These are phyloP conservation scores for Ancistrus triradiatus DNA, from an alignment of 2,113 vertebrate genomes.

Conservation along the genomic window DNA sequence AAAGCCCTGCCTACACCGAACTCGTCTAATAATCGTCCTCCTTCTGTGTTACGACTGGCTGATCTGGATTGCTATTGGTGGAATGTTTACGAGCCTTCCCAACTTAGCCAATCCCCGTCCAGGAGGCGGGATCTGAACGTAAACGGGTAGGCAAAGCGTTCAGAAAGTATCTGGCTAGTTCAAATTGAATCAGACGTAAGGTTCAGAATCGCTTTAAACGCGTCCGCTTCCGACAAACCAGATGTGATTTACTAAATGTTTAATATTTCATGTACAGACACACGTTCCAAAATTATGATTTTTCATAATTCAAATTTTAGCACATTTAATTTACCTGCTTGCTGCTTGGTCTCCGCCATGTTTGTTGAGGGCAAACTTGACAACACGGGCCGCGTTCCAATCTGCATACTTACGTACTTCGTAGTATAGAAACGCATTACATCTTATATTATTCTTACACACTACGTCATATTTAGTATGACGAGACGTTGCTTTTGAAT, in stretches of 20 bases:
- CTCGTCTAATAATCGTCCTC: too few species aligned
- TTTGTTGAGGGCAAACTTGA: constrained; percentile 51
- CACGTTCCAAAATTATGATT: background rate
- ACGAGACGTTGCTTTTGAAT: too few species aligned
- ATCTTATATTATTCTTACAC: too few species aligned
- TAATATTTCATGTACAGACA: background rate
- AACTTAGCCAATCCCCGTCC: background rate
- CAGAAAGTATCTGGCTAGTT: background rate
- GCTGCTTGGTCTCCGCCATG: constrained; percentile 78
- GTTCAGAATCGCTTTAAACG: background rate
- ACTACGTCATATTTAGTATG: too few species aligned
- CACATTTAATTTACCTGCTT: constrained; percentile 43
- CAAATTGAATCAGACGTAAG: background rate
- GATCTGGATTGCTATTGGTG: background rate
- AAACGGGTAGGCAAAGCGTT: background rate
- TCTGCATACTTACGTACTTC: background rate
- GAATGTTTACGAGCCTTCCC: background rate
- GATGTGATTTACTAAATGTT: too few species aligned
- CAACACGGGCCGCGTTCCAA: background rate
- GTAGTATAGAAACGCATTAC: background rate
- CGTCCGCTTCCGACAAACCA: background rate
- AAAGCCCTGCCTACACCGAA: background rate
- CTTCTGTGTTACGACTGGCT: background rate
- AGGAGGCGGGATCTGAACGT: background rate
- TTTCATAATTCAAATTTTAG: background rate